A percentile compares a stretch with the other conserved stretches of the same genome.
These are phyloP conservation scores for Mimumesa dahlbomi DNA, from an alignment of 2,888 invertebrate genomes.

Conservation along the genomic window DNA sequence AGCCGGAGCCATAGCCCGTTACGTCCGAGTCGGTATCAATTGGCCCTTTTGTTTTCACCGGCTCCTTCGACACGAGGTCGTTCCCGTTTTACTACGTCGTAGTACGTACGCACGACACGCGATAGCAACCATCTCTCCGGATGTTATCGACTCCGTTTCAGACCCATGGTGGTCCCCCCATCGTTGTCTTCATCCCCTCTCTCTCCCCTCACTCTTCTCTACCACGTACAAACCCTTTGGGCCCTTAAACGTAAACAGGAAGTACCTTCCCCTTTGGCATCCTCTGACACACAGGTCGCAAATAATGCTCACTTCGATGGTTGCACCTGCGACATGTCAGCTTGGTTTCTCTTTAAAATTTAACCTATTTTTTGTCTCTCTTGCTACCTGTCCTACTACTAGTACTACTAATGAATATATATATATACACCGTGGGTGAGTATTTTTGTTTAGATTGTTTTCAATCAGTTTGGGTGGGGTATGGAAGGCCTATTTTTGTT, in stretches of 20 bases:
- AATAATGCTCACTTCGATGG: conserved; percentile 12
- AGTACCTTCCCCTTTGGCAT: conserved; percentile 32
- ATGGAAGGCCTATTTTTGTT: too few species aligned
- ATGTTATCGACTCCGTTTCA: conserved; percentile 55
- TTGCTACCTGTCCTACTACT: too few species aligned
- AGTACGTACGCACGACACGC: conserved; percentile 48
- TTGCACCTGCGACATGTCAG: conserved; percentile 31
- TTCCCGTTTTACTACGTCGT: conserved; percentile 73
- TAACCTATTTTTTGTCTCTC: not conserved
- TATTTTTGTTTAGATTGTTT: too few species aligned
- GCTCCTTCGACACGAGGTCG: conserved; percentile 59
- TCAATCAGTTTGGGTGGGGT: too few species aligned
- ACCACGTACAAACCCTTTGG: conserved; percentile 47
- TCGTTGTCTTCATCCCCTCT: too few species aligned
- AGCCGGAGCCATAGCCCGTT: conserved; percentile 54
- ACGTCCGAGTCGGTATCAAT: conserved; percentile 69
- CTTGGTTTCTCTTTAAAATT: not conserved
- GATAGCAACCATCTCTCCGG: conserved; percentile 51
- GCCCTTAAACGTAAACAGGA: conserved; percentile 64
- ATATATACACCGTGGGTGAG: too few species aligned
- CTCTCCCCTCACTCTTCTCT: too few species aligned
- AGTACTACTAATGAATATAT: too few species aligned
- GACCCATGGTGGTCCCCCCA: conserved; percentile 16
- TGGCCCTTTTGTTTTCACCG: conserved; percentile 70
- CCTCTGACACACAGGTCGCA: conserved; percentile 13